Conservation (phyloP, 2,888 invertebrate genomes). For the Pantelozetes paolii region DNA sequence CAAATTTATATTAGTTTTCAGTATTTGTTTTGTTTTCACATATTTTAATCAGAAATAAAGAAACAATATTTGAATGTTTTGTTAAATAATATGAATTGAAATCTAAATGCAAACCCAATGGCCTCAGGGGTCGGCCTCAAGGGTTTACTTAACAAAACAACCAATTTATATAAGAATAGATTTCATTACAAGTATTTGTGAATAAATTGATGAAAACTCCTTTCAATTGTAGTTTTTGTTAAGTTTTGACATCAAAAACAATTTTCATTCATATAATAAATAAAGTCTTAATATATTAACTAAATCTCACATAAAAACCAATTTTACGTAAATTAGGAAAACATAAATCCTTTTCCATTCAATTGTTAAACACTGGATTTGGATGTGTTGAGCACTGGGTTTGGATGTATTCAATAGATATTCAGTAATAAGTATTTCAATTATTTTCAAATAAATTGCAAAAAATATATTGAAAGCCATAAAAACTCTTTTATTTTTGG, state of each 20-base stretch:
- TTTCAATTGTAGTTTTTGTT: neutral
- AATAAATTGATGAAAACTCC: neutral
- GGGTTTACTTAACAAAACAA: constrained; percentile 15
- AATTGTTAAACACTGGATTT: no score
- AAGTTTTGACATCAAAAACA: no score
- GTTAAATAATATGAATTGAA: constrained; percentile 11
- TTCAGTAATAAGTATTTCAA: no score
- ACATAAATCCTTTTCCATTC: no score
- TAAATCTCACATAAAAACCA: neutral
- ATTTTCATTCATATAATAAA: neutral
- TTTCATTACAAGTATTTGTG: constrained; percentile 13
- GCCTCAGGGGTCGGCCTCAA: constrained; percentile 27
- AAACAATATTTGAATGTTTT: neutral
- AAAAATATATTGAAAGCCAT: no score
- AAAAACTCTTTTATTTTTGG: no score
- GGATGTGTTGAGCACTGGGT: no score
- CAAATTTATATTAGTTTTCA: neutral
- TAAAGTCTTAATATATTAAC: neutral
- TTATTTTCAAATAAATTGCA: no score
- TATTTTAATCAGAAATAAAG: neutral
- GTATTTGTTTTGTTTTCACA: neutral
- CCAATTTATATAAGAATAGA: constrained; percentile 23
- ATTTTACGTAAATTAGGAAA: no score
- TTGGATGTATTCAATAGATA: no score
- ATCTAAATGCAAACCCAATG: constrained; percentile 14